These are phyloP conservation scores for Frieseomelitta varia DNA, from an alignment of 1,140 invertebrate genomes.

Conservation along the genomic window DNA sequence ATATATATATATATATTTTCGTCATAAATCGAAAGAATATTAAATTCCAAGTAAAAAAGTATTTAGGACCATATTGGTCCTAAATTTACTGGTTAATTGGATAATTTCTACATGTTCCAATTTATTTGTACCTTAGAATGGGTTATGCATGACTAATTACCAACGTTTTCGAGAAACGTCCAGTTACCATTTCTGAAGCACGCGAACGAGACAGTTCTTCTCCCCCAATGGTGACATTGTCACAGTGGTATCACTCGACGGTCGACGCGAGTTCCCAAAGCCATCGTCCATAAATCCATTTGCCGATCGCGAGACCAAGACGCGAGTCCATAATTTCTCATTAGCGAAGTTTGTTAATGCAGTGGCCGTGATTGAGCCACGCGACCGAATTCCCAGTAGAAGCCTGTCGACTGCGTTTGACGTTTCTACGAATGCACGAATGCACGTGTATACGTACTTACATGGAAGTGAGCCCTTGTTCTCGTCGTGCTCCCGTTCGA, in stretches of 20 bases:
- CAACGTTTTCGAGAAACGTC: too few species aligned
- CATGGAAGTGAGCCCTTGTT: not conserved
- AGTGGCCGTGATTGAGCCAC: not conserved
- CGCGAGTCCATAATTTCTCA: slow-evolving; percentile 9
- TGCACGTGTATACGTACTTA: not conserved
- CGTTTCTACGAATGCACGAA: not conserved
- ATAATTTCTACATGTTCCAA: too few species aligned
- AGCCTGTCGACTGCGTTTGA: not conserved
- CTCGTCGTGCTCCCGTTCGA: not conserved
- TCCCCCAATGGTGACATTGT: not conserved
- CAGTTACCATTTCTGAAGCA: too few species aligned
- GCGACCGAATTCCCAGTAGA: not conserved
- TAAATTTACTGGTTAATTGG: too few species aligned
- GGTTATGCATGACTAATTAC: too few species aligned
- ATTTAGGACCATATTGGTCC: too few species aligned
- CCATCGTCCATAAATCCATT: not conserved
- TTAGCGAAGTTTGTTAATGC: not conserved
- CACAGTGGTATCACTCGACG: not conserved
- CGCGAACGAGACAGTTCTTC: not conserved
- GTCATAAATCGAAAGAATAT: too few species aligned
- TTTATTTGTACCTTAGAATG: too few species aligned
- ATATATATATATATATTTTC: too few species aligned
- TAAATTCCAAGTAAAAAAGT: too few species aligned
- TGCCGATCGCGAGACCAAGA: not conserved
- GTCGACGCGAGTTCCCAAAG: not conserved